Base-by-base conservation (phyloP, 2,888 invertebrate species). In the Drosophila buzzatii region DNA sequence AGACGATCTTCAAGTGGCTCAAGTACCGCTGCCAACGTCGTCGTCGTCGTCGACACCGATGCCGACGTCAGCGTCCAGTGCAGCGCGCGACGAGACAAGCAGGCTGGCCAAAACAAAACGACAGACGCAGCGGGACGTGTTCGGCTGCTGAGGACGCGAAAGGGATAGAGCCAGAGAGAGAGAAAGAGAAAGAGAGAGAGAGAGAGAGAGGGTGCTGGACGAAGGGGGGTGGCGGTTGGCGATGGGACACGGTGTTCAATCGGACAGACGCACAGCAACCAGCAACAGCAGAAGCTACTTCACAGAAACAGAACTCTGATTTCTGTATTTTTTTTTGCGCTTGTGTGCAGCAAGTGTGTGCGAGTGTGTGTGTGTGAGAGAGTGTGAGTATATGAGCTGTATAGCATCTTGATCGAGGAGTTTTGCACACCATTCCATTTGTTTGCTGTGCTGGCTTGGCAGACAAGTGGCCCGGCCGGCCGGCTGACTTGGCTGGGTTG, bases 231-330 rank as follows among this genome's bases (percentile, higher is more conserved):
- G 51, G 31, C 6, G 18, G 10, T 3, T 18, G 16, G 12, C 5
- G 35, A 31, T 42, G 60, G 49, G 42, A 56, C 56, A 33, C 39
- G 55, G 18, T 18, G 41, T 53, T 72, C 73, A 51, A 47, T 52
- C 62, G 42, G 57, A 68, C 64, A 59, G 68, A 68, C 59, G 44
- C 45, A 16, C 58, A 49, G 63, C 53, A 51, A 23, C 44, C 52
- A 56, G 20, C 67, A 86, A 84, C 82, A 66, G 52, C 70, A 85
- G 86, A 69, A 84, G 89, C 82, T 89, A 73, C 90, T 87, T 82
- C 76, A 87, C 58, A 67, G 81, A 78, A 69, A 72, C 70, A 82
- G 62, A 86, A 86, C 70, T 81, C 72, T 81, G 73, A 85, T 83
- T 70, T 80, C 69, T 68, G 81, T 82, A 27, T 14, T 5, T 39